Evolutionary conservation across 2,888 invertebrate genomes (phyloP).

Genomic region (Platycnemis pennipes): DNA sequence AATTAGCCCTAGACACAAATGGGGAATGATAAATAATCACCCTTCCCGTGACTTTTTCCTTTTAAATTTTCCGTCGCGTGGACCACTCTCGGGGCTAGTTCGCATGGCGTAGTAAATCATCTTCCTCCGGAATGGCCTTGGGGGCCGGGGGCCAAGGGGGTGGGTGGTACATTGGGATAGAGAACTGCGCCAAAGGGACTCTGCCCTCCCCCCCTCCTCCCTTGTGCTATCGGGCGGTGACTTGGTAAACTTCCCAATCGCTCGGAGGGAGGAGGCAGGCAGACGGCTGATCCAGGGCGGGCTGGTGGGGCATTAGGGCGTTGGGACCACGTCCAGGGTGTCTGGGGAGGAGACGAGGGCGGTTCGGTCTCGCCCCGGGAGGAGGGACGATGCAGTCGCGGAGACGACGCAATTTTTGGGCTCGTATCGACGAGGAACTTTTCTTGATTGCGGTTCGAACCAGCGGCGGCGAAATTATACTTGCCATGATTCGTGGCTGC

Average conservation of each 20-base stretch:
- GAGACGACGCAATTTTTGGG: not conserved
- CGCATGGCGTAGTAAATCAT: not conserved
- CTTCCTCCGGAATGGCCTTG: not conserved
- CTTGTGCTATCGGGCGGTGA: not conserved
- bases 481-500: not conserved
- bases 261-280: not conserved
- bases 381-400: not conserved
- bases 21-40: not conserved
- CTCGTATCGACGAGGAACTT: not conserved
- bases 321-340: not conserved
- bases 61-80: conserved; percentile 12
- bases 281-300: not conserved
- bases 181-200: not conserved
- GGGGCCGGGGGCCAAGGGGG: not conserved
- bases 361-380: not conserved
- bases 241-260: conserved; percentile 64
- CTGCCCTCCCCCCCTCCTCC: too few species aligned
- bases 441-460: too few species aligned
- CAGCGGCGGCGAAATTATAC: not conserved
- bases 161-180: not conserved
- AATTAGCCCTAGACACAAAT: not conserved
- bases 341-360: not conserved
- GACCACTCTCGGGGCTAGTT: not conserved
- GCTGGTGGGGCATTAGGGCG: not conserved
- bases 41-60: not conserved